phyloP scores from a whole-genome alignment of 1,140 invertebrate genomes.

The Papilio dardanus region DNA sequence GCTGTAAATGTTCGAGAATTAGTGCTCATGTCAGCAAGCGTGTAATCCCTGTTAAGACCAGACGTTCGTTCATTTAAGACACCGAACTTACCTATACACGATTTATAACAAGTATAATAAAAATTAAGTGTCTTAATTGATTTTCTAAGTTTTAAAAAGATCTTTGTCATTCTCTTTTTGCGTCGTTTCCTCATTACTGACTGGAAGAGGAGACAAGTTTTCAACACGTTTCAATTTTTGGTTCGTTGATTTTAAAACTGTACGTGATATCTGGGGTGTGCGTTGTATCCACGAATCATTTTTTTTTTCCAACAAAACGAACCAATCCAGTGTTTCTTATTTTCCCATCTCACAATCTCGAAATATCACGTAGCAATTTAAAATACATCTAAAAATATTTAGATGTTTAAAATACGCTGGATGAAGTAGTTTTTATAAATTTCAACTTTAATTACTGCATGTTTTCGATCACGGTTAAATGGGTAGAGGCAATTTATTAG shows the following conservation, averaged over 20 bases:
- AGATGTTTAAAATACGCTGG: neutral
- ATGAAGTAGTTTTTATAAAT: neutral
- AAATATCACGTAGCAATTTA: neutral
- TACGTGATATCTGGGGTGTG: neutral
- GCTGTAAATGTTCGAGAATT: neutral
- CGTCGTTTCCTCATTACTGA: too few species aligned
- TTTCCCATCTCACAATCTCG: neutral
- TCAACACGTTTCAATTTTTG: neutral
- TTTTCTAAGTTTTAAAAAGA: too few species aligned
- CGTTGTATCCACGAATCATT: neutral
- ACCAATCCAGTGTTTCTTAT: constrained; percentile 2
- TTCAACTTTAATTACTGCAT: constrained; percentile 13
- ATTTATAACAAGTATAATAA: too few species aligned
- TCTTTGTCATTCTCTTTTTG: too few species aligned
- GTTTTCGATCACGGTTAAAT: constrained; percentile 1
- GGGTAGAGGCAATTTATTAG: neutral
- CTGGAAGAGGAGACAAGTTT: too few species aligned
- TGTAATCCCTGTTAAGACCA: constrained; percentile 14
- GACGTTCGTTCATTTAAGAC: too few species aligned
- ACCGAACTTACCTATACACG: too few species aligned
- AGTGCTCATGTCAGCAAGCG: neutral
- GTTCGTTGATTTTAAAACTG: neutral
- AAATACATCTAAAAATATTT: neutral
- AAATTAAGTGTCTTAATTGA: too few species aligned
- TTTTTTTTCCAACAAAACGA: neutral